Evolutionary conservation across 1,140 invertebrate genomes (phyloP), one percentile per base, ranked within the genome.

Genomic region (Drosophila willistoni): DNA sequence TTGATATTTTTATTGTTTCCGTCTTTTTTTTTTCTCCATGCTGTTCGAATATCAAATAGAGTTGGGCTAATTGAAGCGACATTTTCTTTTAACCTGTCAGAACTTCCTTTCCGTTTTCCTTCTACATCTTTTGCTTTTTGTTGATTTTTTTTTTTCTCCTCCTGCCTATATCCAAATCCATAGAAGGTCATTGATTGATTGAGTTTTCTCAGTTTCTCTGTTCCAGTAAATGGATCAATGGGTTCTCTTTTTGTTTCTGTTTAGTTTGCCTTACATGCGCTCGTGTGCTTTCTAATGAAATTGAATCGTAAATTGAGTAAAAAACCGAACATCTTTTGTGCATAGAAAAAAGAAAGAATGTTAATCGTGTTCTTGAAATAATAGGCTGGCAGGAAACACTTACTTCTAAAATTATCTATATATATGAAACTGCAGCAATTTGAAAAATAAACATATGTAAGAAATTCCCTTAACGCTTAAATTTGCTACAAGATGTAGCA

Each of bases 131-230:
- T 34, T 47, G 10, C 39, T 34, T 19, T 19, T 22, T 25, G 25
- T 25, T 0, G 19, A 51, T 29, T 41, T 17, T 19, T 59, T 59
- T 34, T 25, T 25, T 25, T 3, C 22, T 25, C 3, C 14, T 59
- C 3, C 33, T n/a, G 12, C 73, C 44, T 10, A 14, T 81, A 81
- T 64, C 65, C 66, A 66, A 64, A 17, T 22, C 25, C 4, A 25
- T 14, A 56, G 41, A 25, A 55, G 68, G 47, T 29, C 66, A 39
- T 67, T 81, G 79, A 81, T 81, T 81, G 79, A 81, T 81, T 77
- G 79, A 61, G 67, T 82, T 66, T 73, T 76, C 41, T 59, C 51
- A 59, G 60, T 73, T 63, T 33, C n/a, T 59, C 17, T 25, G 14
- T 34, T 60, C 25, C 22, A 64, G 63, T 78, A 63, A 78, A 73